Evolutionary conservation across 2,797 vertebrate genomes (phyloP).

Genomic region (Austrolebias charrua): DNA sequence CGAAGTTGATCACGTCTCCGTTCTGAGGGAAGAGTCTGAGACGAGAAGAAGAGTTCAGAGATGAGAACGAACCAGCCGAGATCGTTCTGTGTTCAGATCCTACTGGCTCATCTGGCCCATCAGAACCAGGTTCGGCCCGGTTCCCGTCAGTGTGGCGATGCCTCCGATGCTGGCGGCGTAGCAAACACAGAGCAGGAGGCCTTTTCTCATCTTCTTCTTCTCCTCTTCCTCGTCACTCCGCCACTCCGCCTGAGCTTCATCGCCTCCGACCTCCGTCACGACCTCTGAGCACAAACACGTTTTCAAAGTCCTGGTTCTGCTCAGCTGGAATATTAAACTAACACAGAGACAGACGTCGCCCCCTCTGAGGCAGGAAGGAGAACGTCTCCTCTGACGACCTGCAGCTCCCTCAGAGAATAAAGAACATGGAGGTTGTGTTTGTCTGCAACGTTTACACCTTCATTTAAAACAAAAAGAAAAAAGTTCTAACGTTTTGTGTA

Average conservation of each 20-base stretch:
- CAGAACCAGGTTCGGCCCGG: slow-evolving; percentile 91
- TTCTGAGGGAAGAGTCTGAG: slow-evolving; percentile 88
- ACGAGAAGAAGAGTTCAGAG: too few species aligned
- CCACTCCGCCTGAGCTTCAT: slow-evolving; percentile 37
- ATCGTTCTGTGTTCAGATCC: slow-evolving; percentile 37
- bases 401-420: too few species aligned
- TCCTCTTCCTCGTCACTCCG: slow-evolving; percentile 39
- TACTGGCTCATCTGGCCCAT: slow-evolving; percentile 92
- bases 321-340: too few species aligned
- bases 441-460: too few species aligned
- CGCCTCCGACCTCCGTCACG: not conserved
- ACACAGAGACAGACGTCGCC: too few species aligned
- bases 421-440: too few species aligned
- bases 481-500: too few species aligned
- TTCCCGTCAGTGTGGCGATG: slow-evolving; percentile 92
- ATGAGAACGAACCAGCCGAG: too few species aligned
- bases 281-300: slow-evolving; percentile 14
- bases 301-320: too few species aligned
- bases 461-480: too few species aligned
- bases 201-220: slow-evolving; percentile 79
- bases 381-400: too few species aligned
- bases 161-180: slow-evolving; percentile 96
- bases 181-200: slow-evolving; percentile 87
- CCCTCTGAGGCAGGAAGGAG: too few species aligned
- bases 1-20: slow-evolving; percentile 89